These are phyloP conservation scores for Mormyrus iriodes DNA, from an alignment of 2,113 vertebrate genomes.

Conservation along the genomic window DNA sequence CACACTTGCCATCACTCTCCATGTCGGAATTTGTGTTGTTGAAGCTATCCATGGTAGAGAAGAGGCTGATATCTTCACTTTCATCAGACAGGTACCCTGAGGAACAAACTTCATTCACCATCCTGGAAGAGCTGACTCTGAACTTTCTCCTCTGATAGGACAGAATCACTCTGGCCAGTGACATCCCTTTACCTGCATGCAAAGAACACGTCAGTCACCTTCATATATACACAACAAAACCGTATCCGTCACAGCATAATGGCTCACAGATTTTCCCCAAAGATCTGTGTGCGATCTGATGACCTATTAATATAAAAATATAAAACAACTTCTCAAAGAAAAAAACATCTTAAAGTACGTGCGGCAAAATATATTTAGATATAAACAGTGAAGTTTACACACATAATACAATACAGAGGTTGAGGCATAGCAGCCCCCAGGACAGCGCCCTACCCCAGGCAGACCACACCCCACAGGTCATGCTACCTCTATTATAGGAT, in stretches of 20 bases:
- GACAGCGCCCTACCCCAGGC: neutral
- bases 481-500: neutral
- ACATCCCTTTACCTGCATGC: conserved; percentile 64
- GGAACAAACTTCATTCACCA: conserved; percentile 49
- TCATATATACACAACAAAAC: neutral
- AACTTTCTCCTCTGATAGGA: conserved; percentile 66
- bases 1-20: conserved; percentile 79
- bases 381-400: neutral
- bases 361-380: neutral
- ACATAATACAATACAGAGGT: neutral
- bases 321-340: neutral
- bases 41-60: conserved; percentile 63
- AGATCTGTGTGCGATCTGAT: neutral
- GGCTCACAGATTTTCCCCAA: neutral
- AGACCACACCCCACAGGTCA: neutral
- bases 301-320: neutral
- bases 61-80: conserved; percentile 68
- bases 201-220: conserved; percentile 8
- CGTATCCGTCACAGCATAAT: neutral
- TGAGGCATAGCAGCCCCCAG: neutral
- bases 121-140: conserved; percentile 39
- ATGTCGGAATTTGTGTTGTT: conserved; percentile 69
- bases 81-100: conserved; percentile 69
- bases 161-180: conserved; percentile 71
- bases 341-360: neutral